Evolutionary conservation across 2,888 invertebrate genomes (phyloP).

Genomic region (Eristalis intricaria): DNA sequence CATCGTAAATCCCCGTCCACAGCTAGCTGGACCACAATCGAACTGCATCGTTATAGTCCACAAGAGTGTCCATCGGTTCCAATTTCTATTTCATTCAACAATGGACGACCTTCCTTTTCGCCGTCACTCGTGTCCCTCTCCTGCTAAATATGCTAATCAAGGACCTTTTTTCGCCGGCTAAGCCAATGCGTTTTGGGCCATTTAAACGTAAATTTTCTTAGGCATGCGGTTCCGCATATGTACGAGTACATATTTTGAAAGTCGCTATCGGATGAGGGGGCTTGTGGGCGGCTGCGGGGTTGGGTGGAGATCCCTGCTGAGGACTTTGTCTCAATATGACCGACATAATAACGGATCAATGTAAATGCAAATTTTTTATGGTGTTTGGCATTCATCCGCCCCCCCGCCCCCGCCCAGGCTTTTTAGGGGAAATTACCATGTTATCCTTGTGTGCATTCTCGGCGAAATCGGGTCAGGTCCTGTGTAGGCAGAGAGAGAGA

Average conservation of each 20-base stretch:
- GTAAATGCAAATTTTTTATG: constrained; percentile 72
- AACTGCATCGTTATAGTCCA: constrained; percentile 60
- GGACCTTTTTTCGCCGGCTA: constrained; percentile 53
- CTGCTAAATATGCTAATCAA: constrained; percentile 69
- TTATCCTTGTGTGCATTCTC: constrained; percentile 55
- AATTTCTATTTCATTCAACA: constrained; percentile 5
- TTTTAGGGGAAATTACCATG: constrained; percentile 59
- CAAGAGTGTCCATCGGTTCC: constrained; percentile 43
- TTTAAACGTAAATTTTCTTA: constrained; percentile 56
- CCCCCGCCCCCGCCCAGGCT: background rate
- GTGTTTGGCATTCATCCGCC: constrained; percentile 49
- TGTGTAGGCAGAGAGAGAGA: constrained; percentile 16
- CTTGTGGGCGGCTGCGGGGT: background rate
- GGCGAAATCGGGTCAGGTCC: constrained; percentile 34
- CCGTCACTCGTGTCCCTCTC: background rate
- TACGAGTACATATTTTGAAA: constrained; percentile 47
- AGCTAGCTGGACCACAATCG: constrained; percentile 47
- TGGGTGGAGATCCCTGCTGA: constrained; percentile 47
- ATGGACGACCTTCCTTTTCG: background rate
- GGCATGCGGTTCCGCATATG: constrained; percentile 58
- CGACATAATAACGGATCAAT: constrained; percentile 72
- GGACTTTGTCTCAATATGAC: constrained; percentile 71
- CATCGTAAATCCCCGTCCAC: constrained; percentile 23
- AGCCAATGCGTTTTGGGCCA: constrained; percentile 65
- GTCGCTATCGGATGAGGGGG: constrained; percentile 1